Conservation (phyloP, 1,140 invertebrate species). For the Meloidogyne chitwoodi region DNA sequence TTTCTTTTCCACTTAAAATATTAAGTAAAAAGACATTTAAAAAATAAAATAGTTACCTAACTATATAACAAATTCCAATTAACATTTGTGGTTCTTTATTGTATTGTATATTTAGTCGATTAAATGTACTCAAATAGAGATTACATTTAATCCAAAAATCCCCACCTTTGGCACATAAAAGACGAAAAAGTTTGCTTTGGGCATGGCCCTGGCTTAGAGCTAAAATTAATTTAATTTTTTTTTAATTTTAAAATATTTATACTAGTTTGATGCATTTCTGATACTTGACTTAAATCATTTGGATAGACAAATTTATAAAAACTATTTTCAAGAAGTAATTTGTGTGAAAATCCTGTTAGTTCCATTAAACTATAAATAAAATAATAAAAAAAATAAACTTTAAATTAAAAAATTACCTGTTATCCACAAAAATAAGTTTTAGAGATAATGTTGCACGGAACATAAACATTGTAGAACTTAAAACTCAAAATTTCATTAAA, state of each 20-base stretch:
- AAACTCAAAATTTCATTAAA: neutral
- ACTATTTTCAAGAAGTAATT: neutral
- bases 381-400: neutral
- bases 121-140: neutral
- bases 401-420: neutral
- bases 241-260: neutral
- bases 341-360: neutral
- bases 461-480: slow-evolving; percentile 12
- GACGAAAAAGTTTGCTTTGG: neutral
- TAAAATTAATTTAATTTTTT: neutral
- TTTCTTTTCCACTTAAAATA: neutral
- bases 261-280: neutral
- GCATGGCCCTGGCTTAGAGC: neutral
- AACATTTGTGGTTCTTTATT: neutral
- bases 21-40: neutral
- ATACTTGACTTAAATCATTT: neutral
- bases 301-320: slow-evolving; percentile 6
- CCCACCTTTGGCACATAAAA: neutral
- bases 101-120: neutral
- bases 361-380: slow-evolving; percentile 1
- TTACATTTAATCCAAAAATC: neutral
- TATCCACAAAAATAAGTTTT: slow-evolving; percentile 16
- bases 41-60: neutral
- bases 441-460: slow-evolving; percentile 7
- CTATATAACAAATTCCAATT: neutral